Evolutionary conservation across 2,797 vertebrate genomes (phyloP).

Genomic region (Syngnathus acus): DNA sequence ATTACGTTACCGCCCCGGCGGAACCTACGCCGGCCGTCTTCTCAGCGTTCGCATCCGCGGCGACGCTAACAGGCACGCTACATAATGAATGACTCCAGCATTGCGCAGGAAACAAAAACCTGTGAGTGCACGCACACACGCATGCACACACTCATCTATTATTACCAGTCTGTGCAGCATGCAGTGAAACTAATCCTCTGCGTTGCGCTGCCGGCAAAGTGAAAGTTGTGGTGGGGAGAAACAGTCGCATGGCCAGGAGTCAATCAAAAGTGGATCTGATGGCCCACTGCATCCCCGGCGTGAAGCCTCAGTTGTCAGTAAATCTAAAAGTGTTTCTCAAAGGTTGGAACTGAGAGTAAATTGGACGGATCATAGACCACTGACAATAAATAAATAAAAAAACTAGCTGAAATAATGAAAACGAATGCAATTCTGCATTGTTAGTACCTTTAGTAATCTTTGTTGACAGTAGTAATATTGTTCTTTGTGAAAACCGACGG

Average conservation of each 20-base stretch:
- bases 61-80: conserved; percentile 3
- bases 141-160: neutral
- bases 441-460: no score
- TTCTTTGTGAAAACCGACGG: no score
- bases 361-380: neutral
- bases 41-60: neutral
- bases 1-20: neutral
- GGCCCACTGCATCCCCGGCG: neutral
- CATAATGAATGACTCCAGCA: neutral
- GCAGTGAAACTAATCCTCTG: conserved; percentile 1
- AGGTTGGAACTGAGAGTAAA: neutral
- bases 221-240: neutral
- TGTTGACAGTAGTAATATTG: no score
- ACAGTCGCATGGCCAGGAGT: neutral
- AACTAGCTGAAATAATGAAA: no score
- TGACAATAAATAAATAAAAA: neutral
- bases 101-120: neutral
- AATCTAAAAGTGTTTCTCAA: neutral
- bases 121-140: neutral
- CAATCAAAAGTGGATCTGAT: conserved; percentile 2
- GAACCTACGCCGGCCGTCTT: neutral
- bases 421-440: no score
- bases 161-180: neutral
- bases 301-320: neutral
- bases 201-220: neutral